Base-by-base conservation (phyloP, 2,797 vertebrate genomes). In the Hybognathus amarus region DNA sequence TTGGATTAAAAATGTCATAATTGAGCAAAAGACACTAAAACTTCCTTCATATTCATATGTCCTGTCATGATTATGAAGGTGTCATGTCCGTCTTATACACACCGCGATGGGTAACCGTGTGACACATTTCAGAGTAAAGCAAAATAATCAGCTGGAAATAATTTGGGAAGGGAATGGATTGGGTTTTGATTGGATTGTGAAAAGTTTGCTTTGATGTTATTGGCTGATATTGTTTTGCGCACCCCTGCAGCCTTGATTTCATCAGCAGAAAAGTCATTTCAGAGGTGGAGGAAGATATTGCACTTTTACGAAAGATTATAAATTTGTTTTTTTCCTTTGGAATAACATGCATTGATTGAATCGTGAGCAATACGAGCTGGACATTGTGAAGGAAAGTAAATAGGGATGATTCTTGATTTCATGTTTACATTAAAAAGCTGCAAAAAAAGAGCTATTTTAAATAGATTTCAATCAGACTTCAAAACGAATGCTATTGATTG, bases 161-260 rank as follows among this genome's bases (percentile, higher is more conserved):
- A 22, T 75, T 36, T 38, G 1, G 20, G 6, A 70, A 27, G 6
- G 71, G 45, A 74, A 36, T 36, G 3, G 18, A 78, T 64, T 66
- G 40, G 6, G 76, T 36, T 45, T 50, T 66, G 61, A 78, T 66
- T 50, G 42, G 20, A 66, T 78, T 78, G 27, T 67, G 45, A n/a
- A 50, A 66, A 36, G 40, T 22, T 50, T 27, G 27, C 18, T 66
- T 27, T 66, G 76, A 33, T 78, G 3, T 47, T 64, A 78, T 52
- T 66, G 42, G 42, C 52, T 47, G n/a, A 78, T 33, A 24, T 50
- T 78, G 56, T 45, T 78, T 50, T 36, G 22, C 61, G 11, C 11
- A n/a, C 61, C 27, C 42, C 12, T 78, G 42, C 13, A 33, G 75
- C n/a, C 38, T 27, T 38, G 52, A 56, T 76, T 74, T 36, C 47